Evolutionary conservation across 92 coral and sea anemone genomes (phyloP).

Genomic region (Umimayanthus kanabou): DNA sequence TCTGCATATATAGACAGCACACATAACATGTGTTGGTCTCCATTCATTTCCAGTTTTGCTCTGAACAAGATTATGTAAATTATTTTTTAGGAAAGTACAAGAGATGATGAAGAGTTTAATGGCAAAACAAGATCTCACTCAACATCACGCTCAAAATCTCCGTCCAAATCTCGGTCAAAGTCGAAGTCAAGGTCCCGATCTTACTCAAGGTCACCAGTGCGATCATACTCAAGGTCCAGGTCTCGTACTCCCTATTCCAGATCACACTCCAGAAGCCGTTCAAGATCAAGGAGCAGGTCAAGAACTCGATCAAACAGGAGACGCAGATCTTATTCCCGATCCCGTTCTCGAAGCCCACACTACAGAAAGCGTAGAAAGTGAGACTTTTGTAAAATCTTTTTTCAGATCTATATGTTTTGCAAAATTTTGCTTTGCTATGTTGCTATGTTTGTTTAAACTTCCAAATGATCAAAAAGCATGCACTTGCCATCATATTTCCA

Average conservation of each 20-base stretch:
- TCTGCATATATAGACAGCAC: too few relatives aligned
- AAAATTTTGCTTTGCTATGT: too few relatives aligned
- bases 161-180: slow-evolving; percentile 41
- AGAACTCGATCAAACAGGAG: slow-evolving; percentile 52
- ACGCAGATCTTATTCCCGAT: slow-evolving; percentile 71
- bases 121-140: slow-evolving; percentile 74
- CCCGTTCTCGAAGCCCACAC: slow-evolving; percentile 95
- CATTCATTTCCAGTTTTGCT: not conserved
- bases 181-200: slow-evolving; percentile 81
- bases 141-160: slow-evolving; percentile 64
- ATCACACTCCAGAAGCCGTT: slow-evolving; percentile 64
- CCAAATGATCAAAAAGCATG: too few relatives aligned
- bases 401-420: not conserved
- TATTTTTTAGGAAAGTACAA: slow-evolving; percentile 54
- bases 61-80: not conserved
- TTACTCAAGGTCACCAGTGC: slow-evolving; percentile 55
- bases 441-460: not conserved
- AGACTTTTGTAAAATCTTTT: not conserved
- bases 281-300: slow-evolving; percentile 70
- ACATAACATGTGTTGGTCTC: not conserved
- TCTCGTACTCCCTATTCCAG: slow-evolving; percentile 69
- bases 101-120: slow-evolving; percentile 59
- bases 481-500: too few relatives aligned
- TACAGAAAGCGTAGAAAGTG: slow-evolving; percentile 66
- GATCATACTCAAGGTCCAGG: slow-evolving; percentile 77